Evolutionary conservation across 2,797 vertebrate genomes (phyloP).

Genomic region (Pagetopsis macropterus): DNA sequence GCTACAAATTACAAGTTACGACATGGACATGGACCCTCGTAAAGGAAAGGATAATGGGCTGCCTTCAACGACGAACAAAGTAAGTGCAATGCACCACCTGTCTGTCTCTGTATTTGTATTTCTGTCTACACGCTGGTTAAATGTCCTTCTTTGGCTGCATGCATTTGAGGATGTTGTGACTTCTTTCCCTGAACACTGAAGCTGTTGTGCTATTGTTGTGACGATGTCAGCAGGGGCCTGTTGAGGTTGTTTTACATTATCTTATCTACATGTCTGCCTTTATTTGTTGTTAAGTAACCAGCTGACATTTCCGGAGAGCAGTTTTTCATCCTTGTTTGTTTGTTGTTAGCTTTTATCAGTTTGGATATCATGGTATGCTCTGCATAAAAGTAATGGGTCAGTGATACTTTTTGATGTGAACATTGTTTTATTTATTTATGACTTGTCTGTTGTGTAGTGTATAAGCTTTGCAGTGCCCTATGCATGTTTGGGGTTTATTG

Average conservation of each 20-base stretch:
- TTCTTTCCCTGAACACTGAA: background rate
- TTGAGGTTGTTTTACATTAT: background rate
- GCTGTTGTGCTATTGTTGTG: background rate
- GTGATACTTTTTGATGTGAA: conserved; percentile 1
- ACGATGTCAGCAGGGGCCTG: background rate
- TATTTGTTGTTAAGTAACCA: background rate
- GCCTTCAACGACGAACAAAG: background rate
- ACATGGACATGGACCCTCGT: background rate
- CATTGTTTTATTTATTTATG: background rate
- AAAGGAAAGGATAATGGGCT: background rate
- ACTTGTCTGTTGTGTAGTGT: too few species aligned
- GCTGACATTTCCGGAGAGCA: background rate
- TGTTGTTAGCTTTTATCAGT: background rate
- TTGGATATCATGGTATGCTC: background rate
- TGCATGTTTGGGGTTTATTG: too few species aligned
- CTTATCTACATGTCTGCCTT: background rate
- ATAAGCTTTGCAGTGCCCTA: background rate
- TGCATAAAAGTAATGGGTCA: background rate
- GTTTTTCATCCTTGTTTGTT: conserved; percentile 6
- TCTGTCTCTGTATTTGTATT: background rate
- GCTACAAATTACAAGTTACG: background rate
- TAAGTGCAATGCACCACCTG: background rate
- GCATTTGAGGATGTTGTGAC: background rate
- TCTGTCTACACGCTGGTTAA: background rate
- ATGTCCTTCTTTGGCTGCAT: background rate